A percentile compares a stretch with the other conserved stretches of the same genome.
Conservation (phyloP, 2,113 vertebrate genomes). For the Murina feae region DNA sequence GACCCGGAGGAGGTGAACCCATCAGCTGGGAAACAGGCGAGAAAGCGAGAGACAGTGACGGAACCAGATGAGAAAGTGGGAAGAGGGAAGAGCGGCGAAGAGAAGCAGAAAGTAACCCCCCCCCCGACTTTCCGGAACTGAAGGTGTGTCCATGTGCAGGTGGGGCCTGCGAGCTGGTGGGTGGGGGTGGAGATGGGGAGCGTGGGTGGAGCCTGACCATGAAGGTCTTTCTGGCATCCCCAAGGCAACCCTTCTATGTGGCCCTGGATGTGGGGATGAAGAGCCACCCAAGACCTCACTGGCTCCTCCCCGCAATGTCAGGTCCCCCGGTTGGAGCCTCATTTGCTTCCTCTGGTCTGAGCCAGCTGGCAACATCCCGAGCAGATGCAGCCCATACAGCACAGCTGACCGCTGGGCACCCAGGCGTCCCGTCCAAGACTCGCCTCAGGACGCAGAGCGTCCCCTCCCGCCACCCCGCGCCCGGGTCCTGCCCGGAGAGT, state of each 20-base stretch:
- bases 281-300: background rate
- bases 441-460: background rate
- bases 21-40: background rate
- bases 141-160: background rate
- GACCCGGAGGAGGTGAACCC: background rate
- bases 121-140: background rate
- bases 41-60: background rate
- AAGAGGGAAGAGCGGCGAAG: background rate
- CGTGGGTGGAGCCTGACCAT: background rate
- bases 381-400: background rate
- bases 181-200: background rate
- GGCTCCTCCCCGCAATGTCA: background rate
- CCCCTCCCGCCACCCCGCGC: background rate
- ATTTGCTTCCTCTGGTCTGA: conserved; percentile 29
- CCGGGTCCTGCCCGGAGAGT: background rate
- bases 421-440: background rate
- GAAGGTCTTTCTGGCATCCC: background rate
- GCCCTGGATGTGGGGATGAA: background rate
- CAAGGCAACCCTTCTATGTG: background rate
- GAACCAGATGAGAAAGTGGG: background rate
- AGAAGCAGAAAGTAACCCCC: background rate
- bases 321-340: background rate
- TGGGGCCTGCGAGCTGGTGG: accelerated
- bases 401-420: background rate
- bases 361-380: conserved; percentile 14